Base-by-base conservation (phyloP, 2,797 vertebrate species). In the Poeciliopsis paucimaculata region DNA sequence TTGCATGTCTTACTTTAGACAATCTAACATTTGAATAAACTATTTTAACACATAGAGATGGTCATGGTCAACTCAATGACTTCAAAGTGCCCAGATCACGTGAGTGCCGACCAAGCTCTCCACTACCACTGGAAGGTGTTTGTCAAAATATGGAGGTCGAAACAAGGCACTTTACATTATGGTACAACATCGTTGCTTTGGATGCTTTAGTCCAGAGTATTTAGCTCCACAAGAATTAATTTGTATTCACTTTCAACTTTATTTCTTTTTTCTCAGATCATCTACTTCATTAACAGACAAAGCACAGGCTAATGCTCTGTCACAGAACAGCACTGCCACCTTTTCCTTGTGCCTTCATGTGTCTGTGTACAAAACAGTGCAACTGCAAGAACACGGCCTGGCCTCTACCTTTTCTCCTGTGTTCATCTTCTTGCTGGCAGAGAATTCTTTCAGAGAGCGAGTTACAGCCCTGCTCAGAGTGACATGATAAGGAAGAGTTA, bases 391-490 rank as follows among this genome's bases (percentile, higher is more conserved):
- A 39, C 64, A 66, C 18, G 1, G 64, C 20, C 4, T 39, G 23
- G 43, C n/a, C 36, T 80, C 49, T 90, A 99, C 98, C 97, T 99
- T 99, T 86, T 99, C 98, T 39, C 98, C 98, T 9, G 98, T 98
- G 86, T 97, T 99, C 98, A 99, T 98, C 95, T 98, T 97, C 94
- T 99, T 99, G 95, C 97, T 98, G 26, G 98, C 97, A 51, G 98
- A 99, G 93, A 99, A 99, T 7, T 99, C 98, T 92, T 99, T 99
- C 89, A 99, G 95, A 13, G 98, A 99, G 10, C 97, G 96, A 39
- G 98, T 99, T 77, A 99, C 98, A 75, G 98, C 98, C 90, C 98
- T 99, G 87, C 23, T 31, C 16, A 53, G 2, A 73, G 51, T 3
- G 13, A 75, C 70, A 82, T 10, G 79, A 31, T 39, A 39, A 39